Conservation (phyloP, 2,797 vertebrate genomes). For the Hemibagrus guttatus region DNA sequence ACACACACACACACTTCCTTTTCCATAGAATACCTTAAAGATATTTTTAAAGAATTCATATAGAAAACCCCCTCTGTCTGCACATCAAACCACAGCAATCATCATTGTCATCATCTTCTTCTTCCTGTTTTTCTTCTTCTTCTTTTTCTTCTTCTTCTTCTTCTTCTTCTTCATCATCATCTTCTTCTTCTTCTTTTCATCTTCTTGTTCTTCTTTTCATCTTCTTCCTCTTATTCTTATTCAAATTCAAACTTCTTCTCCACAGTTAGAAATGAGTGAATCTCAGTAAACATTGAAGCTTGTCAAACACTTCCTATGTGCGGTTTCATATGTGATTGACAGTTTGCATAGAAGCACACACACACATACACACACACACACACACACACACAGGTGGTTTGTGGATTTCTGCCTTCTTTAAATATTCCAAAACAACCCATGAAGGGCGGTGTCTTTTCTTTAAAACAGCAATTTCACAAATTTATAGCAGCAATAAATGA, state of each 20-base stretch:
- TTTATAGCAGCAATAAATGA: background rate
- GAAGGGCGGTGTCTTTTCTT: too few species aligned
- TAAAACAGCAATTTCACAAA: background rate
- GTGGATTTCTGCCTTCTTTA: too few species aligned
- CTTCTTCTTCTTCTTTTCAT: too few species aligned
- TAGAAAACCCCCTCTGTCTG: background rate
- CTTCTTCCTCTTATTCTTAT: too few species aligned
- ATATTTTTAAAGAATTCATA: background rate
- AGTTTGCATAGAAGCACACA: background rate
- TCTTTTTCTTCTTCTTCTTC: too few species aligned
- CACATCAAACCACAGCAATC: background rate
- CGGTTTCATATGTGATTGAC: background rate
- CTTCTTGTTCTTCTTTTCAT: too few species aligned
- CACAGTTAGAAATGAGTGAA: background rate
- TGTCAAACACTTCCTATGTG: background rate
- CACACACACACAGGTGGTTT: background rate
- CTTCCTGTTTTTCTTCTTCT: too few species aligned
- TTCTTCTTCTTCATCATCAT: too few species aligned
- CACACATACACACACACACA: background rate
- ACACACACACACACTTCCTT: background rate
- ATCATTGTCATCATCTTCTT: too few species aligned
- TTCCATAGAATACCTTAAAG: background rate
- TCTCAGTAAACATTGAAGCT: background rate
- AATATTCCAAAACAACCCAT: too few species aligned
- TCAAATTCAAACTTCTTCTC: too few species aligned